Evolutionary conservation across 2,797 vertebrate genomes (phyloP).

Genomic region (Eospalax fontanierii): DNA sequence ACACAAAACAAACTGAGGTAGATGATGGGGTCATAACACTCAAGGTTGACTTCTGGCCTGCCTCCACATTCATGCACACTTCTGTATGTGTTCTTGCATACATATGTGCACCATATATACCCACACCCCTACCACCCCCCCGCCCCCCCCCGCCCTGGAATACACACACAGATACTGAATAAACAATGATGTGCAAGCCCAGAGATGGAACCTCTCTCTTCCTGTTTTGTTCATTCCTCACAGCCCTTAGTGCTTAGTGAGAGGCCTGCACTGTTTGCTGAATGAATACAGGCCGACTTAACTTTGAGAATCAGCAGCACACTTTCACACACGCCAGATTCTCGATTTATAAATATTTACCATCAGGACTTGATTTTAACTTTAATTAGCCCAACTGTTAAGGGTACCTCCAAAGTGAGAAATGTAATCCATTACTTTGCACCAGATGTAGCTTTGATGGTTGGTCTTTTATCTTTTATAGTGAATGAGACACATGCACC

Average conservation of each 20-base stretch:
- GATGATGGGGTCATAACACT: not conserved
- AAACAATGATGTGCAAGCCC: not conserved
- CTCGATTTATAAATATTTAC: constrained; percentile 91
- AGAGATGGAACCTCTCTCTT: not conserved
- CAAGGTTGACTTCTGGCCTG: not conserved
- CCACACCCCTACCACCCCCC: not conserved
- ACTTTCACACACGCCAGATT: constrained; percentile 87
- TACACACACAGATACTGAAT: not conserved
- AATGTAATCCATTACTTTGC: constrained; percentile 85
- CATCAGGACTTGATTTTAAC: constrained; percentile 88
- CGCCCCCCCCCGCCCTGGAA: not conserved
- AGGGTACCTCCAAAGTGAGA: constrained; percentile 90
- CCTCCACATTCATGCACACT: not conserved
- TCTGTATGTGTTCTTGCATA: not conserved
- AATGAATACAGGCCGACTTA: constrained; percentile 75
- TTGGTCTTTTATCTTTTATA: constrained; percentile 85
- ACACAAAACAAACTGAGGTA: too few relatives aligned
- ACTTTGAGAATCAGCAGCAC: constrained; percentile 75
- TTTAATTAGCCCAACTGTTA: constrained; percentile 92
- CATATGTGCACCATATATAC: not conserved
- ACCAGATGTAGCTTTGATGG: constrained; percentile 88
- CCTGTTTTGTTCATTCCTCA: not conserved
- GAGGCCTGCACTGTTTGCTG: not conserved
- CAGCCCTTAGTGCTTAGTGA: not conserved
- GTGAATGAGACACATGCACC: constrained; percentile 72